Evolutionary conservation across 2,888 invertebrate species (phyloP).

Genomic region (Mechanitis mazaeus): DNA sequence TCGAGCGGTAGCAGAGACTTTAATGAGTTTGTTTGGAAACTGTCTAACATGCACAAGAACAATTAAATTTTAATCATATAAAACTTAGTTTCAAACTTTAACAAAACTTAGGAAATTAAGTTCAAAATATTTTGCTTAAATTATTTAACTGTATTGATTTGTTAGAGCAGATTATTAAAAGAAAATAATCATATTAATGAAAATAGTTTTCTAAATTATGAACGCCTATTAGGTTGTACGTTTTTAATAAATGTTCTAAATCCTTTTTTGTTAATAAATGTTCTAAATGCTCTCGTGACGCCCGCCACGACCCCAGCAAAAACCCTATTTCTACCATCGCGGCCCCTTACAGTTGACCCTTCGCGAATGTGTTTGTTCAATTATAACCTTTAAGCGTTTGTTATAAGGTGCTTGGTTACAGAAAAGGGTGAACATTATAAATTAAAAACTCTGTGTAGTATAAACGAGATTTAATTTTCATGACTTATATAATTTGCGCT

Average conservation of each 20-base stretch:
- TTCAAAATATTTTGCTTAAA: conserved; percentile 8
- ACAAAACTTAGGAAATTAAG: conserved; percentile 16
- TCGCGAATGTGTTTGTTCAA: conserved; percentile 9
- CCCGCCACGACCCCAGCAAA: conserved; percentile 9
- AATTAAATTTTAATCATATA: conserved; percentile 21
- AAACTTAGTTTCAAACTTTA: conserved; percentile 16
- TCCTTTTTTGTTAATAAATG: not conserved
- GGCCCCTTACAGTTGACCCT: conserved; percentile 14
- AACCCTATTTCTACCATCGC: conserved; percentile 15
- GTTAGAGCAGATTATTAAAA: no score
- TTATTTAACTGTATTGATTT: not conserved
- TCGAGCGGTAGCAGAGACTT: not conserved
- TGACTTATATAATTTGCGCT: not conserved
- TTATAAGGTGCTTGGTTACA: not conserved
- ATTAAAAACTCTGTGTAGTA: not conserved
- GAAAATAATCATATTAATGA: no score
- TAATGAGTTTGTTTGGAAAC: not conserved
- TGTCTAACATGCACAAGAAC: conserved; percentile 12
- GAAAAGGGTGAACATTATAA: not conserved
- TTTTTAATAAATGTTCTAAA: no score
- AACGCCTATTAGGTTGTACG: no score
- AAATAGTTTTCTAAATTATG: no score
- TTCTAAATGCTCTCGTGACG: conserved; percentile 11
- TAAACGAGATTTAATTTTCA: conserved; percentile 3
- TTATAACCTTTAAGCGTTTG: conserved; percentile 2